A percentile compares a stretch with the other conserved stretches of the same genome.
Evolutionary conservation across 2,113 vertebrate genomes (phyloP).

Genomic region (Triplophysa dalaica): DNA sequence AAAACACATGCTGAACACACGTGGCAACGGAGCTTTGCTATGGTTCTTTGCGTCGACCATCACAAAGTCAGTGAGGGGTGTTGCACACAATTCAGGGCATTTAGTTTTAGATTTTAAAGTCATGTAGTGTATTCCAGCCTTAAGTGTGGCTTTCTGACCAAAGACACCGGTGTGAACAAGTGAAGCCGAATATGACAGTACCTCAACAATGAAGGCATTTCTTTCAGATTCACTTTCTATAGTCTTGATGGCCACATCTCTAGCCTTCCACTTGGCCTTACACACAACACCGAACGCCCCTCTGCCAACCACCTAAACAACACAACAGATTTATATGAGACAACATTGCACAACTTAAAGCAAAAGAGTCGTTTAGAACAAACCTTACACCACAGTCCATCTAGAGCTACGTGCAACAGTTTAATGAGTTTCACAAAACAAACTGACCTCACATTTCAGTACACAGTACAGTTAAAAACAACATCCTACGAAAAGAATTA

Average conservation of each 20-base stretch:
- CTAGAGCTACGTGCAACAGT: not conserved
- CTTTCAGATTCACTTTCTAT: constrained; percentile 99
- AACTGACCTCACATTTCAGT: not conserved
- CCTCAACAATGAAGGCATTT: constrained; percentile 97
- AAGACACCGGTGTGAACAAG: not conserved
- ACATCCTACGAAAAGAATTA: not conserved
- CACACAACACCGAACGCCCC: constrained; percentile 98
- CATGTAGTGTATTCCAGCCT: no score
- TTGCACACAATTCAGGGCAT: no score
- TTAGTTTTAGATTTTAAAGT: no score
- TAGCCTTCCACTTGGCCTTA: constrained; percentile 98
- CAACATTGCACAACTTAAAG: not conserved
- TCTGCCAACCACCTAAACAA: constrained; percentile 92
- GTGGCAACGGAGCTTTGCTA: no score
- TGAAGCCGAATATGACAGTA: constrained; percentile 58
- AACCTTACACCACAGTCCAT: not conserved
- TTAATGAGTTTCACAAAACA: not conserved
- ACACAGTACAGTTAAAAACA: not conserved
- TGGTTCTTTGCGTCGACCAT: no score
- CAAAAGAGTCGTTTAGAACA: not conserved
- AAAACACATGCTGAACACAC: no score
- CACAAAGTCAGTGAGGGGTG: no score
- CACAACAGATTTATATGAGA: not conserved
- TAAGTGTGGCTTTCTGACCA: not conserved
- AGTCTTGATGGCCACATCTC: constrained; percentile 98